Evolutionary conservation across 2,113 vertebrate species (phyloP).

Genomic region (Phylloscopus trochilus): DNA sequence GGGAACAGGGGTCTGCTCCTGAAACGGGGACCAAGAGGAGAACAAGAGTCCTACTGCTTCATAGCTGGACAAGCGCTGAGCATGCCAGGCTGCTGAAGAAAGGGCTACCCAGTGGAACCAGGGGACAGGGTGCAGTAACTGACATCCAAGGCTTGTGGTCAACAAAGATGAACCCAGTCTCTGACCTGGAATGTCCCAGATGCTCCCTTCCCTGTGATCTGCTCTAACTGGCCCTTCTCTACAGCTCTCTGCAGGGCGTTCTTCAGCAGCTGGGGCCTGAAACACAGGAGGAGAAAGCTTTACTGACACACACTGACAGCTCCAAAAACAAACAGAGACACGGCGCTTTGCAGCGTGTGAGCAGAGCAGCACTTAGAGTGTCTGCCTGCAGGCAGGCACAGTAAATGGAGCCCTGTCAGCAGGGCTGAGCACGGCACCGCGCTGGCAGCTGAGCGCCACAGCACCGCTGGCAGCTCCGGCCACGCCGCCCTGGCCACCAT

Average conservation of each 20-base stretch:
- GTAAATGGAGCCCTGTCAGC: conserved; percentile 20
- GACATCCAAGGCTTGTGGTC: not conserved
- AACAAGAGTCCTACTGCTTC: not conserved
- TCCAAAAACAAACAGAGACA: conserved; percentile 17
- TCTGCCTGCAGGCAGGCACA: conserved; percentile 16
- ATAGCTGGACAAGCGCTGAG: not conserved
- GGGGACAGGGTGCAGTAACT: not conserved
- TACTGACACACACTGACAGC: conserved; percentile 30
- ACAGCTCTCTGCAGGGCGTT: conserved; percentile 91
- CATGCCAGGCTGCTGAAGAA: not conserved
- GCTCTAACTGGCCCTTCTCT: conserved; percentile 92
- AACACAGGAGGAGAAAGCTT: conserved; percentile 36
- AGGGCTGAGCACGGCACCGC: not conserved
- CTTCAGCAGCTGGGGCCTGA: conserved; percentile 92
- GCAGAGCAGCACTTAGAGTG: not conserved
- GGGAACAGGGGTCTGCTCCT: not conserved
- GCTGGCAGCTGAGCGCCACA: not conserved
- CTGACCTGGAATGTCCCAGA: conserved; percentile 96
- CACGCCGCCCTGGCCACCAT: not conserved
- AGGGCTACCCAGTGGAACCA: not conserved
- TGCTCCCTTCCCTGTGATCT: conserved; percentile 96
- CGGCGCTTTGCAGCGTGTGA: not conserved
- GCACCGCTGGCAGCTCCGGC: not conserved
- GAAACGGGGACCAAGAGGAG: not conserved
- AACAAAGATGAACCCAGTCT: not conserved